Evolutionary conservation across 2,888 invertebrate genomes (phyloP), one percentile per base, ranked within the genome.

Genomic region (Hemistola chrysoprasaria): DNA sequence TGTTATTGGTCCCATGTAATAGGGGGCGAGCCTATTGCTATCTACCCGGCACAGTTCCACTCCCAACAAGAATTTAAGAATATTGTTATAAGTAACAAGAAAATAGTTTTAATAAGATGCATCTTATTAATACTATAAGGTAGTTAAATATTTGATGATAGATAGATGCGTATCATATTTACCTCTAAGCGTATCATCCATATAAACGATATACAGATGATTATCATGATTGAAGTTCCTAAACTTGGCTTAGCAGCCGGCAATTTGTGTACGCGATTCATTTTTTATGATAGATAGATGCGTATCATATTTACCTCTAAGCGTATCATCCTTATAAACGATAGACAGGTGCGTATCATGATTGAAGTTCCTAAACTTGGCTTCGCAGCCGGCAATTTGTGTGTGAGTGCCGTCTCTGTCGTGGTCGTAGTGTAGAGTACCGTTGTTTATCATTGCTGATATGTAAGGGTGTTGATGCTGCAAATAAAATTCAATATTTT

Each of bases 381-480:
- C 96, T 78, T 98, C 98, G 83, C 99, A 99, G 11, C 99, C 99
- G 8, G 98, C 95, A 7, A 99, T 78, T 81, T 98, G 97, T 0
- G 99, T 99, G 77, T 98, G 98, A 0, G 99, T 99, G 29, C 99
- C 99, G 87, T 99, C 99, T 27, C 96, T 90, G 73, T 99, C 99
- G 79, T 99, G 99, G 82, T 99, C 99, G 79, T 99, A 99, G 72
- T 95, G 94, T 47, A 97, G 89, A 1, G 95, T 91, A 8, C 99
- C 99, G 83, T 99, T 99, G 81, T 97, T 98, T 1, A 99, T 92
- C 98, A 99, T 99, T 1, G 97, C 98, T 37, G 98, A 98, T 62
- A 99, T 94, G 81, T 97, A 99, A 0, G 99, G 99, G 90, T 99
- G 99, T 70, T 97, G 96, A 80, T 99, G 99, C 98, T 98, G 78